These are phyloP conservation scores for Heterotis niloticus DNA, from an alignment of 2,113 vertebrate species.

Conservation along the genomic window DNA sequence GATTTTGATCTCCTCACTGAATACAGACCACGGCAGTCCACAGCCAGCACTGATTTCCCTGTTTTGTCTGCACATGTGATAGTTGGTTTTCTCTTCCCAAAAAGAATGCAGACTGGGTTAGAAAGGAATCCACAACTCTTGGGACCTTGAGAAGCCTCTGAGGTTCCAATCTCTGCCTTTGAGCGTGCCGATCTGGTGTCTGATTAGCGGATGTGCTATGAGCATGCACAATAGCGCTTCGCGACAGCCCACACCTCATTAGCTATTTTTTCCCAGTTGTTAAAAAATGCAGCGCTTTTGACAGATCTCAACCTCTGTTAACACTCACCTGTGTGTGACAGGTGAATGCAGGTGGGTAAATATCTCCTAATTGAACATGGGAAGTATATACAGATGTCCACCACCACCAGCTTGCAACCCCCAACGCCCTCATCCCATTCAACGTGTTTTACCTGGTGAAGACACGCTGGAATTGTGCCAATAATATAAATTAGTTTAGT, in stretches of 20 bases:
- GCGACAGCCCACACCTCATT: constrained; percentile 65
- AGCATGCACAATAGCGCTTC: constrained; percentile 63
- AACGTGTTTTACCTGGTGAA: constrained; percentile 50
- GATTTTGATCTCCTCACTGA: too few species aligned
- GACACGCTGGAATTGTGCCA: background rate
- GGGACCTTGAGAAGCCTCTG: background rate
- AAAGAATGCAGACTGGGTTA: background rate
- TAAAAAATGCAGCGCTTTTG: constrained; percentile 86
- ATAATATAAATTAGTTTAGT: constrained; percentile 16
- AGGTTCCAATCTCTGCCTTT: background rate
- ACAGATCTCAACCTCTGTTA: constrained; percentile 75
- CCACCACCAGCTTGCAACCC: constrained; percentile 28
- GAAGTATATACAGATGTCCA: constrained; percentile 9
- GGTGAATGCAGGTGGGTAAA: constrained; percentile 68
- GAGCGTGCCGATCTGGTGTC: too few species aligned
- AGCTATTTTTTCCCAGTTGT: constrained; percentile 45
- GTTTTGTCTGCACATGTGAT: background rate
- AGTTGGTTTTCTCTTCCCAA: background rate
- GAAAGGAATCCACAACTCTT: background rate
- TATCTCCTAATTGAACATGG: constrained; percentile 44
- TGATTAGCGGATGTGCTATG: constrained; percentile 52
- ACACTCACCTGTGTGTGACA: constrained; percentile 80
- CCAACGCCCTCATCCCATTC: constrained; percentile 46
- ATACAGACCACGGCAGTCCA: too few species aligned
- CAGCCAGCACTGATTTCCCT: too few species aligned